Conservation (phyloP, 1,140 invertebrate species). For the Battus philenor region DNA sequence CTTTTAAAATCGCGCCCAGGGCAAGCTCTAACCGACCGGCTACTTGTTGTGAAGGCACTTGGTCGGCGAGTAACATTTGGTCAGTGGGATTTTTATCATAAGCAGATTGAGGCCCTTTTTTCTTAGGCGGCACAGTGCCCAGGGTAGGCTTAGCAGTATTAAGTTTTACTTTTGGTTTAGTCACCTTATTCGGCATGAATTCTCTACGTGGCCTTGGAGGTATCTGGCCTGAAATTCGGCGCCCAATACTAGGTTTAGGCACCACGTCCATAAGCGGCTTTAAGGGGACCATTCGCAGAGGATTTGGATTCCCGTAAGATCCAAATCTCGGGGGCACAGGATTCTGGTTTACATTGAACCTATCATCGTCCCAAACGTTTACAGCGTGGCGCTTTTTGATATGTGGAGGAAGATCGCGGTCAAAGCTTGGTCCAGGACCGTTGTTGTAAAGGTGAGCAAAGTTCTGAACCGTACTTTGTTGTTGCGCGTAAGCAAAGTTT, state of each 20-base stretch:
- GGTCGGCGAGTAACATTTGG: slow-evolving; percentile 26
- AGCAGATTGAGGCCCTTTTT: neutral
- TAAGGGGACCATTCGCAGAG: neutral
- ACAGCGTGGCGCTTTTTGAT: neutral
- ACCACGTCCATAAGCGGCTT: slow-evolving; percentile 16
- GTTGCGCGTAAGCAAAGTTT: slow-evolving; percentile 18
- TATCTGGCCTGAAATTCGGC: slow-evolving; percentile 10
- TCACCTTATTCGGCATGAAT: slow-evolving; percentile 30
- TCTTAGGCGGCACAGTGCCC: neutral
- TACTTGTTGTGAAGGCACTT: slow-evolving; percentile 28
- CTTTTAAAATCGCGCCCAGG: slow-evolving; percentile 44
- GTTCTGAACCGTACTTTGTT: slow-evolving; percentile 17
- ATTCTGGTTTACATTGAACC: neutral
- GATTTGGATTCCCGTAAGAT: neutral
- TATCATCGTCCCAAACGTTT: slow-evolving; percentile 7
- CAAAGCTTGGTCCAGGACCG: slow-evolving; percentile 13
- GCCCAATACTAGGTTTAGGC: slow-evolving; percentile 12
- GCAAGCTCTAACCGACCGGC: slow-evolving; percentile 51
- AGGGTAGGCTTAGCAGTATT: neutral
- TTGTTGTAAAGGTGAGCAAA: slow-evolving; percentile 22
- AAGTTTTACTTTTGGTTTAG: slow-evolving; percentile 24
- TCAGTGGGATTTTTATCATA: neutral
- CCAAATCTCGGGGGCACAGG: neutral
- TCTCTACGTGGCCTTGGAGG: slow-evolving; percentile 16
- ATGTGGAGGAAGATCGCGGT: neutral